These are phyloP conservation scores for Brachyhypopomus occidentalis DNA, from an alignment of 2,113 vertebrate genomes.

Conservation along the genomic window DNA sequence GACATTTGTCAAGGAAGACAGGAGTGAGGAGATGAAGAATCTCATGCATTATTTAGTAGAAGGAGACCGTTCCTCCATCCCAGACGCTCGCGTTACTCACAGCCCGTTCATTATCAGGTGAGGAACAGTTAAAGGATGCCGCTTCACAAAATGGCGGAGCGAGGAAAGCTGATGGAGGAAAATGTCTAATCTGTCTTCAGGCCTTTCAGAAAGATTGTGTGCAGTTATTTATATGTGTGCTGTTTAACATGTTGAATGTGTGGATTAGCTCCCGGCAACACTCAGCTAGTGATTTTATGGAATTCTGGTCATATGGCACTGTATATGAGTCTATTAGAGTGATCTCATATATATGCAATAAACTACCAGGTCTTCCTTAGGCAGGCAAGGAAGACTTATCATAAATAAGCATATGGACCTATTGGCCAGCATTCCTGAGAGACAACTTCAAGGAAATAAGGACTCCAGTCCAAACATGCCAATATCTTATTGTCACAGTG, in stretches of 20 bases:
- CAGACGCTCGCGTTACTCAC: constrained; percentile 19
- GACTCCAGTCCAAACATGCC: not conserved
- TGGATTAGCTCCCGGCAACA: not conserved
- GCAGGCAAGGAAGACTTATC: not conserved
- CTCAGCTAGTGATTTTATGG: not conserved
- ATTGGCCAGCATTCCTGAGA: not conserved
- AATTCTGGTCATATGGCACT: not conserved
- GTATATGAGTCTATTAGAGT: not conserved
- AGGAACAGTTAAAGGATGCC: constrained; percentile 23
- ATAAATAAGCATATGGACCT: not conserved
- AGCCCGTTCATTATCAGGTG: constrained; percentile 48
- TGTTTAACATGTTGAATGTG: not conserved
- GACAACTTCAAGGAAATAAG: not conserved
- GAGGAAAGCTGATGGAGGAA: not conserved
- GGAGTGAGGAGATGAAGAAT: constrained; percentile 54
- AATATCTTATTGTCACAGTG: not conserved
- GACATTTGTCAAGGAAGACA: constrained; percentile 65
- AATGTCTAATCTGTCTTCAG: constrained; percentile 16
- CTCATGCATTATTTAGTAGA: constrained; percentile 69
- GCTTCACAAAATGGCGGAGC: constrained; percentile 16
- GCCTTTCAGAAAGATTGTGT: constrained; percentile 3
- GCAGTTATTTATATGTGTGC: not conserved
- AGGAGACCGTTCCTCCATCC: constrained; percentile 27
- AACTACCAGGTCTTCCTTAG: not conserved
- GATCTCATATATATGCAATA: not conserved